These are phyloP conservation scores for Fistularia tabacaria DNA, from an alignment of 2,797 vertebrate genomes.

Conservation along the genomic window DNA sequence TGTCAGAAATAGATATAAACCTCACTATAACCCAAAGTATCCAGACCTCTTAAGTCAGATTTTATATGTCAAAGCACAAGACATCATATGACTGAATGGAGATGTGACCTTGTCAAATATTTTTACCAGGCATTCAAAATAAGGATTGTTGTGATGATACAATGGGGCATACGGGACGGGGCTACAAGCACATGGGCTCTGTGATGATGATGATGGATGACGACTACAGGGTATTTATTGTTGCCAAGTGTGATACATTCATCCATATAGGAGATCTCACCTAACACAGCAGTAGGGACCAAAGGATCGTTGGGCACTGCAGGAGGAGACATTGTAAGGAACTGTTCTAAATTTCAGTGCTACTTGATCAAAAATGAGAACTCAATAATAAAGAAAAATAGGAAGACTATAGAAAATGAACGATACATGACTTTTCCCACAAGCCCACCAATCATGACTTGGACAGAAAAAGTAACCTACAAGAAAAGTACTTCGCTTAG, in stretches of 20 bases:
- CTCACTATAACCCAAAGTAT: too few species aligned
- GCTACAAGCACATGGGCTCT: conserved; percentile 30
- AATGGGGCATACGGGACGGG: conserved; percentile 20
- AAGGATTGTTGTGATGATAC: neutral
- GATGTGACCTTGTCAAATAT: too few species aligned
- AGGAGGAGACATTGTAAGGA: conserved; percentile 67
- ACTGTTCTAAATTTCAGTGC: conserved; percentile 16
- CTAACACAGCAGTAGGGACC: conserved; percentile 98
- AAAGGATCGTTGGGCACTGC: conserved; percentile 98
- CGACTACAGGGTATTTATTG: conserved; percentile 44
- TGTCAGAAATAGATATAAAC: too few species aligned
- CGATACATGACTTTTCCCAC: too few species aligned
- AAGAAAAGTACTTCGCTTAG: too few species aligned
- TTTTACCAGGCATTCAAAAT: neutral
- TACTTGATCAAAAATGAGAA: conserved; percentile 10
- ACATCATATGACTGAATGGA: too few species aligned
- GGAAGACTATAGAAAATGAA: neutral
- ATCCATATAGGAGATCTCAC: conserved; percentile 80
- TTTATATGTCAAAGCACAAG: too few species aligned
- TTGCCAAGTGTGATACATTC: conserved; percentile 69
- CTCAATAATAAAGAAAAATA: neutral
- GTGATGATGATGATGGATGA: conserved; percentile 34
- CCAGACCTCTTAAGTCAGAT: too few species aligned
- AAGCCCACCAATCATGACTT: neutral
- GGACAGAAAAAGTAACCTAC: neutral